Conservation (phyloP, 2,888 invertebrate species). For the Drosophila histrio region DNA sequence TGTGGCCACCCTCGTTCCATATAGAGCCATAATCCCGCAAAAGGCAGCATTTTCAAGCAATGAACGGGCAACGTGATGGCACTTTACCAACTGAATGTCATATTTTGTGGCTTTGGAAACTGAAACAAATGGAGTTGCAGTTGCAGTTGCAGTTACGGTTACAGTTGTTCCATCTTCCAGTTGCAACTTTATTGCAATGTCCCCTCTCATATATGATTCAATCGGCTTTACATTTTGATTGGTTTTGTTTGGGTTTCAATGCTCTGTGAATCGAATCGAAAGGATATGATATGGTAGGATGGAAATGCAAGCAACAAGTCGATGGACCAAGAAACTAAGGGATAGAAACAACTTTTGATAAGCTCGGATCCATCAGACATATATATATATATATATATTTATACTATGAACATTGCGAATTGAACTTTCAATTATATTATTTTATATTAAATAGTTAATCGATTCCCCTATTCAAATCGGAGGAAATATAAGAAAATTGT, state of each 20-base stretch:
- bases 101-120: not conserved
- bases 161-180: not conserved
- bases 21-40: not conserved
- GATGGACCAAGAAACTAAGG: not conserved
- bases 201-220: not conserved
- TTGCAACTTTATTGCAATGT: slow-evolving; percentile 3
- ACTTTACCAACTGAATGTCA: not conserved
- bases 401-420: no score
- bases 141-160: not conserved
- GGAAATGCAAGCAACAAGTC: not conserved
- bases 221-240: not conserved
- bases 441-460: no score
- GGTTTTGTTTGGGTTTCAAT: not conserved
- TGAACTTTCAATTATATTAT: no score
- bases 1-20: not conserved
- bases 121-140: not conserved
- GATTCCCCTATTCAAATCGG: no score
- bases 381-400: no score
- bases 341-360: no score
- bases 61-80: not conserved
- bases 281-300: not conserved
- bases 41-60: not conserved
- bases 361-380: no score
- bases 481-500: no score
- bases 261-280: not conserved